Conservation (phyloP, 2,797 vertebrate species). For the Taenioides sp. region DNA sequence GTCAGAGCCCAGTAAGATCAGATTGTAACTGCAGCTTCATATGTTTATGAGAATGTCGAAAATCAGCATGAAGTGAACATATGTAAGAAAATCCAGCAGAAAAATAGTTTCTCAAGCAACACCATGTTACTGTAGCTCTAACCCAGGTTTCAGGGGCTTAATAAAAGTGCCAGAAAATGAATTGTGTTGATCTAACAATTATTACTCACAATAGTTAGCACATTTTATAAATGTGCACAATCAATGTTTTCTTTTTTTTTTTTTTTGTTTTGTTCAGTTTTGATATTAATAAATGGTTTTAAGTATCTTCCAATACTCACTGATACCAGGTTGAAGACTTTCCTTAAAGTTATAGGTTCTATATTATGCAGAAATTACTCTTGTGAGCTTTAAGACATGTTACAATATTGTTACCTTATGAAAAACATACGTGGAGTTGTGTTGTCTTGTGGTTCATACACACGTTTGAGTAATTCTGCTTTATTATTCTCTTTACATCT, state of each 20-base stretch:
- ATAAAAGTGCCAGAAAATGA: background rate
- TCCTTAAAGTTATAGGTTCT: background rate
- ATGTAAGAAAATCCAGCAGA: background rate
- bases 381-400: too few species aligned
- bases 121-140: background rate
- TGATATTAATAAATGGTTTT: background rate
- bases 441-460: too few species aligned
- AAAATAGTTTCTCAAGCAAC: background rate
- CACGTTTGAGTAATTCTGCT: too few species aligned
- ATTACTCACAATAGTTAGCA: too few species aligned
- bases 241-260: background rate
- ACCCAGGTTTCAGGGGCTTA: background rate
- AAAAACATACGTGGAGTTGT: too few species aligned
- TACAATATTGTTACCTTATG: too few species aligned
- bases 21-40: background rate
- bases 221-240: background rate
- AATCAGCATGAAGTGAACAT: slow-evolving; percentile 46
- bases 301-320: background rate
- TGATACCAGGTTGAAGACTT: background rate
- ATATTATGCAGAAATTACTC: too few species aligned
- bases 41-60: background rate
- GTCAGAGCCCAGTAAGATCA: slow-evolving; percentile 78
- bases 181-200: too few species aligned
- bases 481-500: too few species aligned
- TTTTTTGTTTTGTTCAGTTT: too few species aligned